These are phyloP conservation scores for Phodopus roborovskii DNA, from an alignment of 2,113 vertebrate species.

Conservation along the genomic window DNA sequence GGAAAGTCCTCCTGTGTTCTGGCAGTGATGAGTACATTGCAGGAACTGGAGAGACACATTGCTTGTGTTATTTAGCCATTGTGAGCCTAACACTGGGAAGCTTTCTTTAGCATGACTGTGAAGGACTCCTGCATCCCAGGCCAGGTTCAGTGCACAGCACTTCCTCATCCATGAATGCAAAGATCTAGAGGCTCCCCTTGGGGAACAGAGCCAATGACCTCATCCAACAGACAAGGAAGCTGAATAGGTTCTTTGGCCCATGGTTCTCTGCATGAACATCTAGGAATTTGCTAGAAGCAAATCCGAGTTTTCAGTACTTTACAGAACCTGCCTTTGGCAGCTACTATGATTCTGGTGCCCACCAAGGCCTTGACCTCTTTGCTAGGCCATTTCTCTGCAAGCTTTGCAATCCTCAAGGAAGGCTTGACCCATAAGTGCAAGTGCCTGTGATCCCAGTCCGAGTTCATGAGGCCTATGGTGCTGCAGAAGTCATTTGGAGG, in stretches of 20 bases:
- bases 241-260: not conserved
- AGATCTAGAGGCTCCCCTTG: rapidly evolving
- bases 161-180: rapidly evolving
- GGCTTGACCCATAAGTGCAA: not conserved
- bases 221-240: not conserved
- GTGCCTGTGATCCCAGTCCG: not conserved
- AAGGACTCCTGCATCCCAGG: not conserved
- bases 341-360: not conserved
- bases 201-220: not conserved
- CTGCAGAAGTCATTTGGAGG: not conserved
- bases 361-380: not conserved
- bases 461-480: not conserved
- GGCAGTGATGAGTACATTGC: not conserved
- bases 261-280: not conserved
- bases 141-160: rapidly evolving
- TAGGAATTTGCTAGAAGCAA: not conserved
- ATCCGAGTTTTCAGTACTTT: not conserved
- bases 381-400: too few species aligned
- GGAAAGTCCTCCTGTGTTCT: rapidly evolving
- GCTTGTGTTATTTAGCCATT: rapidly evolving
- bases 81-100: not conserved
- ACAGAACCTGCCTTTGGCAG: not conserved
- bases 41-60: rapidly evolving
- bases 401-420: too few species aligned
- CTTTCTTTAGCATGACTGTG: not conserved